These are phyloP conservation scores for Festucalex cinctus DNA, from an alignment of 2,113 vertebrate species.

Conservation along the genomic window DNA sequence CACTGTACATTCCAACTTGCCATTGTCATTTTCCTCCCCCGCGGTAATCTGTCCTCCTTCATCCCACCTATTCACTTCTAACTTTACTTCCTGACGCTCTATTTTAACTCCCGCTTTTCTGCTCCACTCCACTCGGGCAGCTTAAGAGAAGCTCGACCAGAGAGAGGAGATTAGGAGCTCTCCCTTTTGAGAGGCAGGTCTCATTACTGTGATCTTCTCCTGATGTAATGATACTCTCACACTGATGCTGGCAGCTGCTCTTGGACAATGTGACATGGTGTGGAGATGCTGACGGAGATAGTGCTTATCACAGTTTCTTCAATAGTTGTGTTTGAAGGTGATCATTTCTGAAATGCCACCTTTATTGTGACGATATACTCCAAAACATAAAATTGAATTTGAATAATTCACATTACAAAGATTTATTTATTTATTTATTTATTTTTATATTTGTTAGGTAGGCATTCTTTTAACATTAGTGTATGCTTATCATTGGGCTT, in stretches of 20 bases:
- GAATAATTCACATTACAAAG: too few relatives aligned
- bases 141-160: constrained; percentile 43
- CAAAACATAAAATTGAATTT: not conserved
- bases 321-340: not conserved
- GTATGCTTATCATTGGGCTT: too few relatives aligned
- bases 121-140: constrained; percentile 26
- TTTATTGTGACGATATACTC: not conserved
- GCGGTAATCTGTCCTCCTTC: constrained; percentile 7
- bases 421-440: too few relatives aligned
- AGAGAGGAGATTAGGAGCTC: constrained; percentile 51
- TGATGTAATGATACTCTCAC: constrained; percentile 48
- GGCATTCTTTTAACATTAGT: too few relatives aligned
- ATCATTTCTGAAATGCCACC: not conserved
- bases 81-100: constrained; percentile 3
- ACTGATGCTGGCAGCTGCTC: constrained; percentile 18
- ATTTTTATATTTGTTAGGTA: too few relatives aligned
- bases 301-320: not conserved
- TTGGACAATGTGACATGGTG: not conserved
- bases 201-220: constrained; percentile 59
- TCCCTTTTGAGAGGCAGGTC: constrained; percentile 48
- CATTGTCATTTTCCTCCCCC: not conserved
- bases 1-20: not conserved
- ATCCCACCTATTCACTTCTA: constrained; percentile 16
- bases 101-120: constrained; percentile 14
- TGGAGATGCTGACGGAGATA: not conserved